Percentiles rank a stretch among this genome's conserved stretches.
phyloP scores from a whole-genome alignment of 2,113 vertebrate species.

The Rhinopomastus cyanomelas region DNA sequence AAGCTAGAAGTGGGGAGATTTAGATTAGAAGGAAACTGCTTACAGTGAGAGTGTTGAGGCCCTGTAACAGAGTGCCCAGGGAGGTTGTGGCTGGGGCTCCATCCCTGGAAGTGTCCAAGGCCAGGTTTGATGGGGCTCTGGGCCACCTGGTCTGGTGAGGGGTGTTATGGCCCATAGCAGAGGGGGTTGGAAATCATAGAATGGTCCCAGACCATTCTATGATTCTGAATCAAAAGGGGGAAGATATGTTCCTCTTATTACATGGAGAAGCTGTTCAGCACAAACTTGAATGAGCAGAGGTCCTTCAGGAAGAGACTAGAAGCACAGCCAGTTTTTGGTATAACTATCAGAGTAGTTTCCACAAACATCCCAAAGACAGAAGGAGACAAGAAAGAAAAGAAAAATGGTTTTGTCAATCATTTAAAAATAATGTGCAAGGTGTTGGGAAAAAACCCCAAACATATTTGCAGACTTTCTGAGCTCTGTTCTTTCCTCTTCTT shows the following conservation, averaged over 20 bases:
- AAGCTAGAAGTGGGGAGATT: too few relatives aligned
- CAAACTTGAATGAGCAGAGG: not conserved
- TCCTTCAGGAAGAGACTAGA: not conserved
- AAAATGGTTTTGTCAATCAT: not conserved
- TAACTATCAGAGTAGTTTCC: not conserved
- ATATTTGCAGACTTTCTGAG: not conserved
- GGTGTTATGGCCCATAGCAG: too few relatives aligned
- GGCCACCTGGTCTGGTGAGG: too few relatives aligned
- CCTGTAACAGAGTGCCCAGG: too few relatives aligned
- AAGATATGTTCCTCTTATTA: not conserved
- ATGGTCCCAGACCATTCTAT: too few relatives aligned
- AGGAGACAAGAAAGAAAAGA: accelerated
- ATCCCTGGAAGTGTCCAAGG: too few relatives aligned
- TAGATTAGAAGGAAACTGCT: not conserved
- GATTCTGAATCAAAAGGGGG: too few relatives aligned
- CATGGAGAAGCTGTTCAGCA: not conserved
- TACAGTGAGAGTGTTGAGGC: not conserved
- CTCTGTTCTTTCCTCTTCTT: not conserved
- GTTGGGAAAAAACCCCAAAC: accelerated
- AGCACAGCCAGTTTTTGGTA: not conserved
- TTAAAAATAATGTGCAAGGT: not conserved
- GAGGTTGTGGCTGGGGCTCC: too few relatives aligned
- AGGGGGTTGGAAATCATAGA: too few relatives aligned
- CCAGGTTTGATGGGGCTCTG: too few relatives aligned
- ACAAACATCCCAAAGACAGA: not conserved